Evolutionary conservation across 2,888 invertebrate species (phyloP), one percentile per base, ranked within the genome.

Genomic region (Ectropis crepuscularia): DNA sequence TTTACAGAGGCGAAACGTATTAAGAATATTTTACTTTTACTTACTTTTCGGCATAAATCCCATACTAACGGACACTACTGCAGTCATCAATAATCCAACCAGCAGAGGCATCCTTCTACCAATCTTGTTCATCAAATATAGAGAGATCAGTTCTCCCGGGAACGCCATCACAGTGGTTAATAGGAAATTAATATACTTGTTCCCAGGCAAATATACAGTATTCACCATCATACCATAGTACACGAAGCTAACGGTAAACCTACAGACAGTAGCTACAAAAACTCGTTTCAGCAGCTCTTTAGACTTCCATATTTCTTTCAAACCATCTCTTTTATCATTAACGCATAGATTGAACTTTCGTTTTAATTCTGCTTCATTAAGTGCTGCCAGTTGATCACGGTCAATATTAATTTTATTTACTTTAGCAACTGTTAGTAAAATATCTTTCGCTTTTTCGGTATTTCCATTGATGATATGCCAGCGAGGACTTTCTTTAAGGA

Each of bases 161-260:
- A 88, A 89, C 0, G 89, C 89, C 85, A 89, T 88, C 45, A 89
- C 70, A 0, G 90, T 86, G 2, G 86, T 73, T 49, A 91, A 71
- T 11, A 89, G 63, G 59, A 90, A 91, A 70, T 90, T 90, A 2
- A 80, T 78, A 57, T 90, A 88, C 59, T 89, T 90, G 55, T 88
- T 78, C 0, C 91, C 91, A 0, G 91, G 89, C 12, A 91, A 70
- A 70, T 74, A 85, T 0, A 90, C 90, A 0, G 89, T 87, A 63
- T 89, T 88, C 16, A 89, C 76, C 78, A 89, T 82, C 61, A 91
- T 57, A 0, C 90, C 90, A 57, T 87, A 89, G 67, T 90, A 91
- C 6, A 90, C 86, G 54, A 90, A 91, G 28, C 77, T 84, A 0
- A 81, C 78, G 0, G 88, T 85, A 60, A 89, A 89, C 53, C 88